Evolutionary conservation across 2,888 invertebrate genomes (phyloP), one percentile per base, ranked within the genome.

Genomic region (Dolichomitus sp.): DNA sequence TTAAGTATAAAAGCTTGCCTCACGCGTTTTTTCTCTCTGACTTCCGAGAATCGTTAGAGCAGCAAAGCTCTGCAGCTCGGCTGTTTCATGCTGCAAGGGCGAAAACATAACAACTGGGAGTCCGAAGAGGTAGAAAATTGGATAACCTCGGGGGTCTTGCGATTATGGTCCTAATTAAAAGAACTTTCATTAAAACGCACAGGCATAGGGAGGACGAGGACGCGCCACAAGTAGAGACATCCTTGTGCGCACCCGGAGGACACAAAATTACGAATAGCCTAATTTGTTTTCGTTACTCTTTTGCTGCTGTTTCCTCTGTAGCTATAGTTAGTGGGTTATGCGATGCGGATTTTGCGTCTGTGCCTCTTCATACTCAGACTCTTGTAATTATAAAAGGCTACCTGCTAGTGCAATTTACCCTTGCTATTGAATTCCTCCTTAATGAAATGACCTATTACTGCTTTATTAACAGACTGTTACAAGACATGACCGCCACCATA

Each of bases 161-260:
- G 87, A 89, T 89, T 88, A 90, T 86, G 87, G 83, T 85, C 87
- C 87, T 91, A 91, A 91, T 91, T 91, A 88, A 90, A 89, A 88
- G 87, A 88, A 85, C 88, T 89, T 90, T 90, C 88, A 88, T 90
- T 89, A 89, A 89, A 91, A 89, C 73, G 65, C 65, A 70, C 74
- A 69, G n/a, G 33, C 14, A 57, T 42, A 42, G 9, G 45, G 40
- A 17, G 48, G 17, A 65, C 65, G 86, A 79, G 81, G 82, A 75
- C 83, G 81, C 84, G 75, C 69, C 59, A 66, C 77, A 50, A 50
- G 52, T 68, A 54, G 54, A 61, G 42, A 54, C 68, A 68, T 72
- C 72, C 70, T 52, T 54, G 68, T 66, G 59, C 19, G 30, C 19
- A 63, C 30, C 72, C 30, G 48, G 85, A 80, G 84, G 86, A 61